These are phyloP conservation scores for Meteorus cinctellus DNA, from an alignment of 2,888 invertebrate genomes.

Conservation along the genomic window DNA sequence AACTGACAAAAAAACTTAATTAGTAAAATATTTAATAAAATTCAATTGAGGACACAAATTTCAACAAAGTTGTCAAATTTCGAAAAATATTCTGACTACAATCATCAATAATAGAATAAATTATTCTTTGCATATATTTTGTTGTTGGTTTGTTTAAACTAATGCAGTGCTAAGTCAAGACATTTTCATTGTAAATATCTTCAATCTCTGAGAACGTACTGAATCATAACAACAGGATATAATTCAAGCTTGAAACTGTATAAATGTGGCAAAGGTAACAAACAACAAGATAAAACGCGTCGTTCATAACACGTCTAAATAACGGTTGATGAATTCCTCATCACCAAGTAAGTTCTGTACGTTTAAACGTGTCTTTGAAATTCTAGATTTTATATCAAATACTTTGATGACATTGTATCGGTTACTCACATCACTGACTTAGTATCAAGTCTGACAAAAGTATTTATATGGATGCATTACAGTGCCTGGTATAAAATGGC, in stretches of 20 bases:
- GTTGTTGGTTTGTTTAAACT: too few species aligned
- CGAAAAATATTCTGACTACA: too few species aligned
- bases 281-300: not conserved
- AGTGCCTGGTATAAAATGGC: not conserved
- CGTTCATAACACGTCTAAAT: conserved; percentile 6
- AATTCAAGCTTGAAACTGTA: not conserved
- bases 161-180: too few species aligned
- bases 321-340: not conserved
- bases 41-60: too few species aligned
- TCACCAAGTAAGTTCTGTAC: not conserved
- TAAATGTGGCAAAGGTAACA: conserved; percentile 2
- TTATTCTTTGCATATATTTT: too few species aligned
- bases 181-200: too few species aligned
- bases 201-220: not conserved
- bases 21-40: too few species aligned
- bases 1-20: too few species aligned
- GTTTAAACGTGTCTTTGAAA: conserved; percentile 1
- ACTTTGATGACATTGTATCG: not conserved
- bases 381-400: not conserved
- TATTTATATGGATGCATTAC: not conserved
- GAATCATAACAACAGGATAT: not conserved
- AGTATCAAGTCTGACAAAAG: not conserved
- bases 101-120: too few species aligned
- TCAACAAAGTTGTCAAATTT: too few species aligned
- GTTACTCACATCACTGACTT: not conserved